phyloP scores from a whole-genome alignment of 2,888 invertebrate genomes.

The Cryptocephalus moraei region DNA sequence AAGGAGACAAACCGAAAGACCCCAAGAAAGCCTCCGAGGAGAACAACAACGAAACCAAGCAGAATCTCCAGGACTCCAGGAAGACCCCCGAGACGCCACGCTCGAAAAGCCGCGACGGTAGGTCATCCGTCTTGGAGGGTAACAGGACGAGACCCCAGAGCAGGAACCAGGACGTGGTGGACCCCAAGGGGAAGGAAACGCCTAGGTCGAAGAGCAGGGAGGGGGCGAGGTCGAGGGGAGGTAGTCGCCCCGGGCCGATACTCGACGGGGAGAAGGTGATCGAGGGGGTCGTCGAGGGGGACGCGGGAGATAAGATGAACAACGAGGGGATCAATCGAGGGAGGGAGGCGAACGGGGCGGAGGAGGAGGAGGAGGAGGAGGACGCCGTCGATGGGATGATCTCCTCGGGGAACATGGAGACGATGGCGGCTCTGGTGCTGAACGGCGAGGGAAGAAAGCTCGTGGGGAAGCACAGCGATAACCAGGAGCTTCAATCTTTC shows the following conservation, averaged over 20 bases:
- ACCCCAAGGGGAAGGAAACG: no score
- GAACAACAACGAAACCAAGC: neutral
- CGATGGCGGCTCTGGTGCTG: conserved; percentile 78
- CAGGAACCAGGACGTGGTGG: no score
- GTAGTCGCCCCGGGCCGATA: conserved; percentile 10
- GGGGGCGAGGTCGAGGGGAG: conserved; percentile 4
- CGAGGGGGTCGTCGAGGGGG: conserved; percentile 37
- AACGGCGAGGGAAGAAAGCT: conserved; percentile 78
- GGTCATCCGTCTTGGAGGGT: no score
- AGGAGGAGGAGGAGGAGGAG: conserved; percentile 31
- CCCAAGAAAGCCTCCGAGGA: no score
- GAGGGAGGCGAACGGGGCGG: conserved; percentile 36
- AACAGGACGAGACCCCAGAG: no score
- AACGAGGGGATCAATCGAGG: conserved; percentile 42
- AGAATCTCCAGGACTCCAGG: neutral
- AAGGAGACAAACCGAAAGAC: no score
- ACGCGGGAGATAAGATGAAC: conserved; percentile 37
- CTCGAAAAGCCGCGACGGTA: no score
- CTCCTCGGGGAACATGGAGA: conserved; percentile 74
- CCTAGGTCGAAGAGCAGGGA: neutral
- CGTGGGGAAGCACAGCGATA: conserved; percentile 56
- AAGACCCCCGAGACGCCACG: neutral
- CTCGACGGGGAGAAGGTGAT: conserved; percentile 32
- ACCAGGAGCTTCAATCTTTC: conserved; percentile 76
- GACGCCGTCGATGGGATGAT: conserved; percentile 57